Base-by-base conservation (phyloP, 2,888 invertebrate species). In the Drosophila infuscata region DNA sequence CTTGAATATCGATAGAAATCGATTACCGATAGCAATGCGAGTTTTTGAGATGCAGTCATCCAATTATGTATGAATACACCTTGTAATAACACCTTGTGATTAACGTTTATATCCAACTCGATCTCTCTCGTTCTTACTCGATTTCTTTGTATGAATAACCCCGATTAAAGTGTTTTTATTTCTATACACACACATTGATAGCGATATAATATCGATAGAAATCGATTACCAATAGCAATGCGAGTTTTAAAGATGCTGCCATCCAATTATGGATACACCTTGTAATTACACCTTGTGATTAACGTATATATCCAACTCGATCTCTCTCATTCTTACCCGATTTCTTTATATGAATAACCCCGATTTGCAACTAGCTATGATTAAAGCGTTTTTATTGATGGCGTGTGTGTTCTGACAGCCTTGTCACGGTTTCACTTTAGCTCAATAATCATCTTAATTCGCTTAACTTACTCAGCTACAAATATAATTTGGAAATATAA, bases 401-500 rank as follows among this genome's bases (percentile, higher is more conserved):
- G 41, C 41, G 46, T 46, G 46, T 46, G 46, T 46, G 38, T 38
- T 25, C 25, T 25, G 46, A 25, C 46, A 46, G 46, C 46, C 46
- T 46, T 46, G 46, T 49, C 49, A 29, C 30, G 29, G 49, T 29
- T 49, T 49, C 49, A 41, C 41, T 57, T 43, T 25, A 7, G 29
- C 17, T 25, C 46, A 46, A 46, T 25, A 46, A 46, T 46, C 46
- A 56, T 29, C 17, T 41, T 30, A 56, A 69, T 62, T 58, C 43
- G 53, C 49, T 43, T 25, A 53, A 61, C 53, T 53, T 35, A 68
- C 43, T 59, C 58, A 62, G 71, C 43, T 59, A 25, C 33, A 41
- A 63, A 56, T 60, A 38, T 54, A 51, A 61, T 59, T 43, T 25
- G 20, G 60, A 62, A 76, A 70, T 56, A 36, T 54, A 70, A 71